These are phyloP conservation scores for Dasyornis broadbenti DNA, from an alignment of 2,113 vertebrate genomes.

Conservation along the genomic window DNA sequence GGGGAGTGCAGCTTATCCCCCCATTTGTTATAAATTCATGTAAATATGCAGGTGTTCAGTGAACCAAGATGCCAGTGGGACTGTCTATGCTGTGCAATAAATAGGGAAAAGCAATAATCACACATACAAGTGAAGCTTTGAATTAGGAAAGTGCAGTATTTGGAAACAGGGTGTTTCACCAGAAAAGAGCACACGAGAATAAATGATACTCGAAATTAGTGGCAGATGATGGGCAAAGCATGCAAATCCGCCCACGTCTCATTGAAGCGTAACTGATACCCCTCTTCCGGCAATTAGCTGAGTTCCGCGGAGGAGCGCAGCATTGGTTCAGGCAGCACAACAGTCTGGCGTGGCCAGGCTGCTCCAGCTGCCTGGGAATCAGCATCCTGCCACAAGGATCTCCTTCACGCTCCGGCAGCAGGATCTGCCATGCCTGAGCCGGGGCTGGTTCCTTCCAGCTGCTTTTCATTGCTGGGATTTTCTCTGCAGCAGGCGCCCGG, in stretches of 20 bases:
- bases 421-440: background rate
- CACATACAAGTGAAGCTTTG: background rate
- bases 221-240: background rate
- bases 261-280: background rate
- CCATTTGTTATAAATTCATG: background rate
- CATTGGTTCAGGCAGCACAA: background rate
- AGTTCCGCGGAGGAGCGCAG: background rate
- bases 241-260: background rate
- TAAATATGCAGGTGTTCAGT: background rate
- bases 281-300: background rate
- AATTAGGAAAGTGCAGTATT: background rate
- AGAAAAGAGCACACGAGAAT: background rate
- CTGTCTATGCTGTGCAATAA: fast-evolving
- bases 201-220: background rate
- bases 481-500: fast-evolving
- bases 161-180: background rate
- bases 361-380: constrained; percentile 28
- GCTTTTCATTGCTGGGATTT: background rate
- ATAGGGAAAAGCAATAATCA: background rate
- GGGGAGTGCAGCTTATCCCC: background rate
- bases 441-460: background rate
- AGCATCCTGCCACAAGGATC: background rate
- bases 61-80: background rate
- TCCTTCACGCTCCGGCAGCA: fast-evolving
- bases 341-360: background rate